Evolutionary conservation across 2,888 invertebrate species (phyloP).

Genomic region (Prenolepis imparis): DNA sequence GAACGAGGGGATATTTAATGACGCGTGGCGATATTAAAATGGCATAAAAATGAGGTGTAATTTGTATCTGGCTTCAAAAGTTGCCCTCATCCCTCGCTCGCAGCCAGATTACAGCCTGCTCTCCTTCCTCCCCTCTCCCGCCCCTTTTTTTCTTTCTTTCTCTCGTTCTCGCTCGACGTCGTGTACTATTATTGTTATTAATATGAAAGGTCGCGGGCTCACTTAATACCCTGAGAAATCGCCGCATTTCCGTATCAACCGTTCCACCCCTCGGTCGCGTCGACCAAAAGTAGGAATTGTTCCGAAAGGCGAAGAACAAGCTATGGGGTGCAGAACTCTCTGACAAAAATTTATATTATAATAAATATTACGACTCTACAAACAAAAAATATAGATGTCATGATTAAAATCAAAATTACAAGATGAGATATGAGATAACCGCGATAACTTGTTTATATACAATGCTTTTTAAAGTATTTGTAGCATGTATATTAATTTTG

Average conservation of each 20-base stretch:
- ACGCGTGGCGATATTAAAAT: slow-evolving; percentile 86
- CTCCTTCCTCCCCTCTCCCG: slow-evolving; percentile 52
- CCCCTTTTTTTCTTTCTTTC: slow-evolving; percentile 33
- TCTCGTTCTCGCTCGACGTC: slow-evolving; percentile 65
- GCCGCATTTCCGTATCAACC: slow-evolving; percentile 81
- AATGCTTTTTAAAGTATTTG: not conserved
- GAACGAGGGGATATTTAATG: slow-evolving; percentile 84
- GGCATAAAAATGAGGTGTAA: slow-evolving; percentile 86
- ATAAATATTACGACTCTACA: not conserved
- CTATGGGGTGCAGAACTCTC: not conserved
- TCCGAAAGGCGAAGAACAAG: slow-evolving; percentile 28
- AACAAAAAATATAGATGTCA: not conserved
- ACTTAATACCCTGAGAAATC: slow-evolving; percentile 84
- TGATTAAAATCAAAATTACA: not conserved
- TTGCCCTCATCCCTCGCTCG: slow-evolving; percentile 73
- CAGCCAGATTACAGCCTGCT: slow-evolving; percentile 64
- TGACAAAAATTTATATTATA: slow-evolving; percentile 31
- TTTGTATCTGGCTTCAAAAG: slow-evolving; percentile 85
- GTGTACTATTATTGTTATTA: slow-evolving; percentile 84
- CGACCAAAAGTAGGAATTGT: slow-evolving; percentile 57
- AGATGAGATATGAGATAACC: not conserved
- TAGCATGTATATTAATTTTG: not conserved
- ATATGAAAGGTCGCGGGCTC: slow-evolving; percentile 82
- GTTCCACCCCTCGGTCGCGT: slow-evolving; percentile 59
- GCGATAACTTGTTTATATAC: not conserved